Conservation (phyloP, 2,888 invertebrate species). For the Dryococelus australis region DNA sequence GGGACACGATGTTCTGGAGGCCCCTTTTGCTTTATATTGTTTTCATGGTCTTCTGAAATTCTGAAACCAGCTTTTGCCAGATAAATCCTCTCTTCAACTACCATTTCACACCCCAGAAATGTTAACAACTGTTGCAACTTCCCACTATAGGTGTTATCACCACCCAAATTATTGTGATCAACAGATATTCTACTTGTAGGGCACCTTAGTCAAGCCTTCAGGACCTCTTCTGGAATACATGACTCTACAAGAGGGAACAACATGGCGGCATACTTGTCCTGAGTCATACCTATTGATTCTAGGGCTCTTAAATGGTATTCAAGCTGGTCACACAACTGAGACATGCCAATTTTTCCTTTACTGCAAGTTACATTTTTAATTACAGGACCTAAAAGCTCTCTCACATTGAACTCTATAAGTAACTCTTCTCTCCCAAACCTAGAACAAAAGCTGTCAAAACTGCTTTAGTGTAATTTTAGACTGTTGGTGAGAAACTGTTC, state of each 20-base stretch:
- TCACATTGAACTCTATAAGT: background rate
- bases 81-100: background rate
- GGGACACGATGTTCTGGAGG: too few species aligned
- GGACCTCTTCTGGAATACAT: background rate
- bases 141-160: background rate
- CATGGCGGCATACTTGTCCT: background rate
- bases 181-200: background rate
- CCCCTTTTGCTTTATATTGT: background rate
- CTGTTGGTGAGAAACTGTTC: conserved; percentile 47
- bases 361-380: background rate
- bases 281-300: background rate
- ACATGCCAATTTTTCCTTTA: background rate
- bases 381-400: background rate
- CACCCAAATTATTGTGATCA: background rate
- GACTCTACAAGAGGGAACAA: background rate
- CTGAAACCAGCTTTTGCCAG: background rate
- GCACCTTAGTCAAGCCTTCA: too few species aligned
- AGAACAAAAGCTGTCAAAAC: conserved; percentile 39
- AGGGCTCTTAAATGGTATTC: background rate
- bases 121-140: background rate
- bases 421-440: conserved; percentile 6
- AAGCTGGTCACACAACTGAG: background rate
- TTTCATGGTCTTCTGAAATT: background rate
- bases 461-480: conserved; percentile 50
- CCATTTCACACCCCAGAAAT: background rate